Base-by-base conservation (phyloP, 53 echinoderm and acorn worm species). In the Holothuria scabra region DNA sequence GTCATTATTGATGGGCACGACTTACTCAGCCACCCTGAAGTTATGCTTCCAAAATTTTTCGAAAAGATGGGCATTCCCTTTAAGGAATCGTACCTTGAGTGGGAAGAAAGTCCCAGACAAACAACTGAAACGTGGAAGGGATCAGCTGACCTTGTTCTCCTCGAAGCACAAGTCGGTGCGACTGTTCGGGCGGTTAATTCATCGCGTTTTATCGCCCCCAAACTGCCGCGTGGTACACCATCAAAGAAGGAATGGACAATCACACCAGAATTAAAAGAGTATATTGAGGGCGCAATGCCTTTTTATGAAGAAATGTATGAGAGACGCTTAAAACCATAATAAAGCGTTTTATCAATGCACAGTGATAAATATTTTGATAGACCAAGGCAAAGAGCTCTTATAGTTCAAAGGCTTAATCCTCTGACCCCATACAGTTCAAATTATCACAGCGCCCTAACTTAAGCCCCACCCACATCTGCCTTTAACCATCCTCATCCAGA, bases 241-340 rank as follows among this genome's bases (percentile, higher is more conserved):
- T 72, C 72, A 9, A 72, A 46, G 12, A 9, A 44, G 18, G 46
- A 72, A 49, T 72, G 72, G 72, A 38, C 72, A 48, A 38, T 72
- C 24, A 72, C 72, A 48, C 46, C 72, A 3, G 72, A 72, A 34
- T 48, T 72, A 48, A 44, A 44, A 9, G 72, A 72, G 37, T 72
- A 72, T 46, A 44, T 48, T 34, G 46, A 72, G 21, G 41, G 10
- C 21, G 72, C 72, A 44, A 38, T 72, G 46, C 72, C 72, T 19
- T 72, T 23, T 46, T 72, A 72, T 72, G 72, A 72, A 26, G 72
- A 72, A 46, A 72, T 72, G 72, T 72, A 72, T 26, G 23, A 28
- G 30, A 20, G 20, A 5, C 12, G 30, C 13, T 26, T 64, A 64
- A 64, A 64, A 28, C 30, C 26, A 1, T 30, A 14, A 64, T 26